Conservation (phyloP, 2,113 vertebrate species). For the Nesoenas mayeri region DNA sequence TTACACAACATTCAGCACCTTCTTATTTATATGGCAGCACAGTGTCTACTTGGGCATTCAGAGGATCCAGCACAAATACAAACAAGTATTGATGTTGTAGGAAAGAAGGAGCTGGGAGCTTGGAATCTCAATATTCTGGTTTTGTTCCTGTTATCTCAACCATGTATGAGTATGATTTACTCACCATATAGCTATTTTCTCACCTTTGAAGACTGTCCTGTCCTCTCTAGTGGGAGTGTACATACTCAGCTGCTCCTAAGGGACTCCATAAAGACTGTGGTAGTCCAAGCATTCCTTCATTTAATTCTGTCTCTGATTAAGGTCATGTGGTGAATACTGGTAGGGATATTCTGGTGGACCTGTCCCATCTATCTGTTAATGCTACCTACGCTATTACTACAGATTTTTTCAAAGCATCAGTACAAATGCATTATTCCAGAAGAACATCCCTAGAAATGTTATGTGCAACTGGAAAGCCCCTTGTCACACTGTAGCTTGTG, state of each 20-base stretch:
- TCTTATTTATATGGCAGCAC: not conserved
- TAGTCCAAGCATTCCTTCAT: not conserved
- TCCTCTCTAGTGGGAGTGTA: not conserved
- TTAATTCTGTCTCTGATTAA: not conserved
- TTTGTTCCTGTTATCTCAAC: not conserved
- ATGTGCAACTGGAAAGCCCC: not conserved
- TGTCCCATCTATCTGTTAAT: not conserved
- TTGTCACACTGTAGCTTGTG: not conserved
- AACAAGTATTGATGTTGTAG: not conserved
- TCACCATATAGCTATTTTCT: not conserved
- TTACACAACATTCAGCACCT: not conserved
- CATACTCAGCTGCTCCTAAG: not conserved
- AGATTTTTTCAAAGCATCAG: not conserved
- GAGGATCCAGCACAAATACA: not conserved
- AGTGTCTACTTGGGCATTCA: accelerated
- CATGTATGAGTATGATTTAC: not conserved
- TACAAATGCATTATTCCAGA: not conserved
- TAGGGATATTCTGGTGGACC: not conserved
- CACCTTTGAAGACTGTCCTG: not conserved
- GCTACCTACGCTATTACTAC: not conserved
- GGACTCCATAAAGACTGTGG: not conserved
- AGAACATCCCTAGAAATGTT: not conserved
- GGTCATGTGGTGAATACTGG: not conserved
- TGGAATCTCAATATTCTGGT: not conserved
- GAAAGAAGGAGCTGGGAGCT: not conserved